These are phyloP conservation scores for Furcifer pardalis DNA, from an alignment of 2,797 vertebrate genomes.

Conservation along the genomic window DNA sequence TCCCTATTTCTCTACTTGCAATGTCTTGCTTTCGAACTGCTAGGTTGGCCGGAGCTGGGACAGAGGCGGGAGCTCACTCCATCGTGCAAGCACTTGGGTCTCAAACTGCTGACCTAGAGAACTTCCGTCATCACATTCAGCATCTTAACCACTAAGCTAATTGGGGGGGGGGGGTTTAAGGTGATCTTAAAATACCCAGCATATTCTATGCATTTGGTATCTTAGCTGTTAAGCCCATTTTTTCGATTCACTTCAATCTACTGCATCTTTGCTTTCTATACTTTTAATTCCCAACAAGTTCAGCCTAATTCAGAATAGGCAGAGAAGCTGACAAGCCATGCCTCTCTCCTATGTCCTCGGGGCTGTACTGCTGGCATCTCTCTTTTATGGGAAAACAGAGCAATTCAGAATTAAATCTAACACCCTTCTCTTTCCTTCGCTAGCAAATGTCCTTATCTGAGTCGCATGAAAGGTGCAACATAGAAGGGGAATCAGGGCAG, in stretches of 20 bases:
- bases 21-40: too few relatives aligned
- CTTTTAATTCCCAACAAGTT: constrained; percentile 67
- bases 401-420: constrained; percentile 63
- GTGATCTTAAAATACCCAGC: constrained; percentile 3
- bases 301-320: constrained; percentile 56
- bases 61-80: too few relatives aligned
- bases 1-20: too few relatives aligned
- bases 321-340: constrained; percentile 29
- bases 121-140: too few relatives aligned
- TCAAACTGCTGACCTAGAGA: too few relatives aligned
- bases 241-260: constrained; percentile 60
- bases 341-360: constrained; percentile 38
- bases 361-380: constrained; percentile 55
- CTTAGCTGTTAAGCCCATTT: constrained; percentile 50
- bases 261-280: constrained; percentile 62
- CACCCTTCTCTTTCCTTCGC: constrained; percentile 36
- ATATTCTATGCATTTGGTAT: constrained; percentile 29
- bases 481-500: constrained; percentile 47
- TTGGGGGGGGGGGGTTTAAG: too few relatives aligned
- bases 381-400: background rate
- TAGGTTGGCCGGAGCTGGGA: too few relatives aligned
- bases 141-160: too few relatives aligned
- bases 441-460: constrained; percentile 57
- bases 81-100: too few relatives aligned
- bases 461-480: constrained; percentile 61